Evolutionary conservation across 2,797 vertebrate genomes (phyloP).

Genomic region (Thamnophis elegans): DNA sequence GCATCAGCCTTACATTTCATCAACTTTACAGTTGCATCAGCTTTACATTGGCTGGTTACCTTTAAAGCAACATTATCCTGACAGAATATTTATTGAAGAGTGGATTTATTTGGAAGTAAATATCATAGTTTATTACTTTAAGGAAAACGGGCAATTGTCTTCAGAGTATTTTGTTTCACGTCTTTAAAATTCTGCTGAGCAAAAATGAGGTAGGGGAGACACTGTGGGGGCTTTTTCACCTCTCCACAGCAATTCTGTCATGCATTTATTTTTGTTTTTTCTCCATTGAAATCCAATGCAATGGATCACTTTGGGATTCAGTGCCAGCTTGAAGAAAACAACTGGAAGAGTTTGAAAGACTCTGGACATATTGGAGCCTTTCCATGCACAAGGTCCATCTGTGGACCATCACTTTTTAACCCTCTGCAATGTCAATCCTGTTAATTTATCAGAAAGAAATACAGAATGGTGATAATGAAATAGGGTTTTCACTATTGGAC

Average conservation of each 20-base stretch:
- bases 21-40: no score
- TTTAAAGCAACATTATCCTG: no score
- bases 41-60: no score
- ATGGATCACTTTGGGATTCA: not conserved
- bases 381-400: not conserved
- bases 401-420: not conserved
- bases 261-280: not conserved
- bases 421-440: not conserved
- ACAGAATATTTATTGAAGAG: not conserved
- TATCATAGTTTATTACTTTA: not conserved
- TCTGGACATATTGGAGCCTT: not conserved
- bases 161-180: not conserved
- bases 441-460: not conserved
- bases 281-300: not conserved
- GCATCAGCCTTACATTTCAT: no score
- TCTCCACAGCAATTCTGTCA: not conserved
- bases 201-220: not conserved
- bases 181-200: not conserved
- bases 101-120: not conserved
- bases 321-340: not conserved
- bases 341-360: not conserved
- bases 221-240: not conserved
- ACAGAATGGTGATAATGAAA: not conserved
- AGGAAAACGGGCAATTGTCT: not conserved
- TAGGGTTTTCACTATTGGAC: not conserved